Evolutionary conservation across 1,140 invertebrate species (phyloP), one percentile per base, ranked within the genome.

Genomic region (Vanessa tameamea): DNA sequence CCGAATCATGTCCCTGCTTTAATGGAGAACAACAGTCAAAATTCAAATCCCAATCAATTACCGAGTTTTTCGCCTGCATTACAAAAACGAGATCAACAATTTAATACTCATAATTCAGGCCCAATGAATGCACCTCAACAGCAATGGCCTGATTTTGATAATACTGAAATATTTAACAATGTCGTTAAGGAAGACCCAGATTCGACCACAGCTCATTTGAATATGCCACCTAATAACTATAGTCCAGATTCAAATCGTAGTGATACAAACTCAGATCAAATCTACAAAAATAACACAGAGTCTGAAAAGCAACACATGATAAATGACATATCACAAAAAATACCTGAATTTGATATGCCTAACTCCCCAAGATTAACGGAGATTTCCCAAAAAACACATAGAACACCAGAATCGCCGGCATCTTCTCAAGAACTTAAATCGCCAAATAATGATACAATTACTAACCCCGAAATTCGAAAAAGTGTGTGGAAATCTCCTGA

Each of bases 161-260:
- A 87, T 64, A 53, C 85, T 61, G 92, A 93, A 82, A 87, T 92
- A 47, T 93, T 93, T 73, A 93, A 85, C 75, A 93, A 90, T 79
- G 88, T 91, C 15, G 89, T 94, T 0, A 95, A 95, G 81, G 95
- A 95, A 23, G 95, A 95, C 78, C 95, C 95, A 0, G 95, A 95
- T 75, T 95, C 95, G n/a, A 96, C 95, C 6, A 95, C 93, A 61
- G 86, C 93, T 64, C 88, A 93, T 89, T 87, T 93, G 68, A 93
- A 92, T 82, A 78, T 88, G 64, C 80, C 88, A 14, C 83, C 92
- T 15, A 93, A 89, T 79, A 93, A 93, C 79, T 93, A 89, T 59
- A 93, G 93, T 82, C 93, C 93, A 50, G 93, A 93, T 69, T 93
- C 93, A 6, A 92, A 90, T 26, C 81, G 86, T 75, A 92, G 87